phyloP scores from a whole-genome alignment of 2,113 vertebrate genomes.

The Lophura nycthemera region DNA sequence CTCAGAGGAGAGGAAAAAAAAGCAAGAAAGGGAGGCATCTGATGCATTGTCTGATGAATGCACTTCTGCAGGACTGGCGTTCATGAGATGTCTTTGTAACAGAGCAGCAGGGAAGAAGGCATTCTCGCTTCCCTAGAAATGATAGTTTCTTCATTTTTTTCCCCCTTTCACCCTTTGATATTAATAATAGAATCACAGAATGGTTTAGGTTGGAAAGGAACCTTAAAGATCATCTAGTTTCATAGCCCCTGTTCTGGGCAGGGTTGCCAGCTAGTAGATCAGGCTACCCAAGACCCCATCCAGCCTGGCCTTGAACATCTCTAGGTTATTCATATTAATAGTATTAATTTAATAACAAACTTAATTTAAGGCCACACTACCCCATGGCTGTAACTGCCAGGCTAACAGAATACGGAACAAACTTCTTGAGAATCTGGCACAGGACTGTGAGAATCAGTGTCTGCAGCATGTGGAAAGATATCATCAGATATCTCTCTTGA shows the following conservation, averaged over 20 bases:
- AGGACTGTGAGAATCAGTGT: neutral
- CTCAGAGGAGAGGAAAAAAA: neutral
- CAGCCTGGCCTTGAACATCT: neutral
- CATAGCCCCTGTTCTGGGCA: neutral
- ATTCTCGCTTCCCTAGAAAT: neutral
- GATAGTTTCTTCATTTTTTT: neutral
- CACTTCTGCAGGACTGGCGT: neutral
- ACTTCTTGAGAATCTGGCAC: neutral
- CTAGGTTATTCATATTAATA: neutral
- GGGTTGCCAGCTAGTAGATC: neutral
- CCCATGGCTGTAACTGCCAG: neutral
- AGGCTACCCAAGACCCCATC: neutral
- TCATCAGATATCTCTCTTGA: neutral
- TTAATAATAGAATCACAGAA: neutral
- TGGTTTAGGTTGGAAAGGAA: neutral
- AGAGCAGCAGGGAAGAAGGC: neutral
- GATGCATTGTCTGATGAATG: neutral
- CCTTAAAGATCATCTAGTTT: neutral
- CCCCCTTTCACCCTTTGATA: neutral
- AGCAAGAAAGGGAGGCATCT: accelerated
- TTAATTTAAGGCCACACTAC: neutral
- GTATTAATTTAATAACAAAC: neutral
- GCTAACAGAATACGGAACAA: neutral
- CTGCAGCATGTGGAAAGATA: neutral
- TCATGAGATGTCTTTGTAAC: neutral